Conservation (phyloP, 2,888 invertebrate genomes). For the Danaus chrysippus region DNA sequence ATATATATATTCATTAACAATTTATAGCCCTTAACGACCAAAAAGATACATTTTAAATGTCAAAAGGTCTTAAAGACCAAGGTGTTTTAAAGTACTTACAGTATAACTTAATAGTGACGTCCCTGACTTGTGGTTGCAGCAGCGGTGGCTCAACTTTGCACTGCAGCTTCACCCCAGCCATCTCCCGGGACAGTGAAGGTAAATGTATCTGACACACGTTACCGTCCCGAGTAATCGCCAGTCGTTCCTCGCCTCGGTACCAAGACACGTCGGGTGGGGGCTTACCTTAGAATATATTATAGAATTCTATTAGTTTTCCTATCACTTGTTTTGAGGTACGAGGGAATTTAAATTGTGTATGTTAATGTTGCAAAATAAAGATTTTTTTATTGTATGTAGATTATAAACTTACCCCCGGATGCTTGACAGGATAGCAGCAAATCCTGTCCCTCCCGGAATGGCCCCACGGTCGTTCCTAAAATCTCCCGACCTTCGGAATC, state of each 20-base stretch:
- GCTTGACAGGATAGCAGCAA: constrained; percentile 92
- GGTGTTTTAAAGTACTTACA: constrained; percentile 63
- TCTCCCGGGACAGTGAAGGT: constrained; percentile 83
- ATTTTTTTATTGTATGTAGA: neutral
- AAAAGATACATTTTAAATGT: neutral
- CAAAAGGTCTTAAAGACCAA: neutral
- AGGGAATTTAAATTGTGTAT: too few species aligned
- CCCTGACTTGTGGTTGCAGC: constrained; percentile 83
- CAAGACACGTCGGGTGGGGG: constrained; percentile 90
- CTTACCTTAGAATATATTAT: constrained; percentile 77
- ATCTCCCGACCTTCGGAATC: constrained; percentile 91
- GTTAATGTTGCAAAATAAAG: too few species aligned
- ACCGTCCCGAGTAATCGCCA: constrained; percentile 86
- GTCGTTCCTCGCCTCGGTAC: constrained; percentile 87
- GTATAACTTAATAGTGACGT: constrained; percentile 87
- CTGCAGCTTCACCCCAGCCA: constrained; percentile 86
- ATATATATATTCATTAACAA: neutral
- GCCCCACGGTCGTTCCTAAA: constrained; percentile 85
- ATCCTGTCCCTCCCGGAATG: constrained; percentile 92
- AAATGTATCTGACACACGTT: constrained; percentile 88
- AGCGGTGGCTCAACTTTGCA: constrained; percentile 88
- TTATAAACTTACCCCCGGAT: constrained; percentile 83
- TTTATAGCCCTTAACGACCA: neutral
- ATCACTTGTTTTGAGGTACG: too few species aligned
- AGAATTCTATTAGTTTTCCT: neutral